Percentiles rank a stretch among this genome's conserved stretches.
Conservation (phyloP, 1,140 invertebrate genomes). For the Scaptomyza montana region DNA sequence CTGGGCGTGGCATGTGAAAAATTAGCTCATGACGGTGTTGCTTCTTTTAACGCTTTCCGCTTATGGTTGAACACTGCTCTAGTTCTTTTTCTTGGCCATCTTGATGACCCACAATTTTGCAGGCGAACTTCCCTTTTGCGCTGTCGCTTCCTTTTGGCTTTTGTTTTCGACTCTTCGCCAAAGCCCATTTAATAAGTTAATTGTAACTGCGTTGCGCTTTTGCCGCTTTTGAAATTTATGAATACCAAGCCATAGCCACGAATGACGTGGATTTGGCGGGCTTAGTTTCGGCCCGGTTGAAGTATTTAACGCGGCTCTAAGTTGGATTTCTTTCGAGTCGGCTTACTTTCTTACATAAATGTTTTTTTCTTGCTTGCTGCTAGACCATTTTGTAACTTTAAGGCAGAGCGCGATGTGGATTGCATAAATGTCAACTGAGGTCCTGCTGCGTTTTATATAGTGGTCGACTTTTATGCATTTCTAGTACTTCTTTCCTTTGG, state of each 20-base stretch:
- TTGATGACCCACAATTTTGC: slow-evolving; percentile 48
- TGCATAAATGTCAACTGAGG: slow-evolving; percentile 74
- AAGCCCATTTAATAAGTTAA: slow-evolving; percentile 81
- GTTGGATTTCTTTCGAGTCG: slow-evolving; percentile 24
- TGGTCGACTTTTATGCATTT: slow-evolving; percentile 80
- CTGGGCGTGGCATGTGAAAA: slow-evolving; percentile 14
- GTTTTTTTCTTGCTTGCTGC: slow-evolving; percentile 2
- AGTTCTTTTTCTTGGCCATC: slow-evolving; percentile 4
- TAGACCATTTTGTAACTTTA: slow-evolving; percentile 43
- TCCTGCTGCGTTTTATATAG: slow-evolving; percentile 75
- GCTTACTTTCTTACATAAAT: slow-evolving; percentile 5
- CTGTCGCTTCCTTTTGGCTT: slow-evolving; percentile 27
- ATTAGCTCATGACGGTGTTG: not conserved
- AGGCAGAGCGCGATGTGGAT: slow-evolving; percentile 52
- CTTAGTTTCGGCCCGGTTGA: slow-evolving; percentile 26
- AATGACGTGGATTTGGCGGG: slow-evolving; percentile 16
- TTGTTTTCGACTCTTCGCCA: slow-evolving; percentile 26
- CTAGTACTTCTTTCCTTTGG: slow-evolving; percentile 61
- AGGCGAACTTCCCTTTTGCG: slow-evolving; percentile 33
- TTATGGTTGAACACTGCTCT: not conserved
- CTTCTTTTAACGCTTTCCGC: not conserved
- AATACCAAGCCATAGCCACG: slow-evolving; percentile 53
- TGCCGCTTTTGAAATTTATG: slow-evolving; percentile 75
- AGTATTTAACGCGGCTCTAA: slow-evolving; percentile 50
- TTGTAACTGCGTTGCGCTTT: slow-evolving; percentile 78